phyloP scores from a whole-genome alignment of 2,113 vertebrate genomes.

The Circaetus cinerascens region DNA sequence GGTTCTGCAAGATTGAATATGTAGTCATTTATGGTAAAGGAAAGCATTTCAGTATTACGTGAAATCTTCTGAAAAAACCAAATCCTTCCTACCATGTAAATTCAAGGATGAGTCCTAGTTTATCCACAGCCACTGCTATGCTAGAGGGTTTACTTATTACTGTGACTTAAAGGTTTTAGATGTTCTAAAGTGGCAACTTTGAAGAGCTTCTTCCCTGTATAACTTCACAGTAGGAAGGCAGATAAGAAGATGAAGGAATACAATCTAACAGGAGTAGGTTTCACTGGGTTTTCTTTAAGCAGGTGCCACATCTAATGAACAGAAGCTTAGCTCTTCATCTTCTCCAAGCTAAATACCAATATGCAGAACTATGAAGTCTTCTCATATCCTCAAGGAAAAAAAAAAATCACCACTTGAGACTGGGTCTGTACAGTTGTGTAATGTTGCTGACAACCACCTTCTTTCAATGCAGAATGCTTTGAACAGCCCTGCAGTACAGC shows the following conservation, averaged over 20 bases:
- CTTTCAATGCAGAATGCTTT: neutral
- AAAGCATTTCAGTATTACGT: neutral
- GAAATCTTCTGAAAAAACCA: neutral
- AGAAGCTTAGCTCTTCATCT: neutral
- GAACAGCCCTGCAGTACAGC: neutral
- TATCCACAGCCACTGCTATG: neutral
- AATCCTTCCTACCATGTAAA: neutral
- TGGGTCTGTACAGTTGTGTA: neutral
- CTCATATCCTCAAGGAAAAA: neutral
- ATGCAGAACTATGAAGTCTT: neutral
- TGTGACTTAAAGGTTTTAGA: neutral
- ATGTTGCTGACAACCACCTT: neutral
- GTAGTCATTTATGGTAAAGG: neutral
- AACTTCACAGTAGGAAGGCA: neutral
- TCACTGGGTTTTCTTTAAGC: neutral
- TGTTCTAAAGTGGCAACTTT: neutral
- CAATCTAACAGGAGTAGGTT: neutral
- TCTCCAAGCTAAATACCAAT: neutral
- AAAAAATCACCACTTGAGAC: neutral
- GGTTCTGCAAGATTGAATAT: conserved; percentile 46
- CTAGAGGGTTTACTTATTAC: neutral
- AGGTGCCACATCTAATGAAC: neutral
- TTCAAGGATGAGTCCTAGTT: neutral
- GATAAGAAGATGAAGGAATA: neutral
- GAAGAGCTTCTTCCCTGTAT: neutral